These are phyloP conservation scores for Nasalis larvatus DNA, from an alignment of 2,113 vertebrate genomes.

Conservation along the genomic window DNA sequence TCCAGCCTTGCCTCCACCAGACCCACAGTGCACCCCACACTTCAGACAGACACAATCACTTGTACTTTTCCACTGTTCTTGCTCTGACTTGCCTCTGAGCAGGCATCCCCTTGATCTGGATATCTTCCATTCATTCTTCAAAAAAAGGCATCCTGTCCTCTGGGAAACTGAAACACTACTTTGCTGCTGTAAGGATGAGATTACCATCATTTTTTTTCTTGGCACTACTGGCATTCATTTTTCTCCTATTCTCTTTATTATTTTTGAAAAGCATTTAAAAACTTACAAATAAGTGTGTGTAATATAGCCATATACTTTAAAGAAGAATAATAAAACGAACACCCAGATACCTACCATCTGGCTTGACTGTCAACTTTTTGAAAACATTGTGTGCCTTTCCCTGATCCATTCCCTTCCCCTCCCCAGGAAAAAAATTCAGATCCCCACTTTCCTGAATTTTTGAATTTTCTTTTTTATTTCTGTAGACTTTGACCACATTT, in stretches of 20 bases:
- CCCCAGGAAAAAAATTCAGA: neutral
- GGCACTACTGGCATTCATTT: neutral
- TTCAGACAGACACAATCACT: neutral
- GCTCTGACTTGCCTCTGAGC: neutral
- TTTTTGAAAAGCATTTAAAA: neutral
- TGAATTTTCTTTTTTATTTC: neutral
- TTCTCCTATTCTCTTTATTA: neutral
- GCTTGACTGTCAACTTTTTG: neutral
- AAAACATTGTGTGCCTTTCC: neutral
- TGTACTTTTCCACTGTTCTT: neutral
- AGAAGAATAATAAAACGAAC: neutral
- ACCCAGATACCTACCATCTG: neutral
- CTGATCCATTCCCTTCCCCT: neutral
- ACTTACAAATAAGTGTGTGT: neutral
- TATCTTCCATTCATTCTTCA: neutral
- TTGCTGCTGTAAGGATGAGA: neutral
- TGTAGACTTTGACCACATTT: neutral
- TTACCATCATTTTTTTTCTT: too few species aligned
- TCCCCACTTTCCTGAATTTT: neutral
- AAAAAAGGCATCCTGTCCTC: neutral
- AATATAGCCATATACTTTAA: neutral
- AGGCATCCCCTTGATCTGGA: neutral
- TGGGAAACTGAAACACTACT: neutral
- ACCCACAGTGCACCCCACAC: rapidly evolving
- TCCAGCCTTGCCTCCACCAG: neutral